phyloP scores from a whole-genome alignment of 2,113 vertebrate genomes.

The Panthera uncia region DNA sequence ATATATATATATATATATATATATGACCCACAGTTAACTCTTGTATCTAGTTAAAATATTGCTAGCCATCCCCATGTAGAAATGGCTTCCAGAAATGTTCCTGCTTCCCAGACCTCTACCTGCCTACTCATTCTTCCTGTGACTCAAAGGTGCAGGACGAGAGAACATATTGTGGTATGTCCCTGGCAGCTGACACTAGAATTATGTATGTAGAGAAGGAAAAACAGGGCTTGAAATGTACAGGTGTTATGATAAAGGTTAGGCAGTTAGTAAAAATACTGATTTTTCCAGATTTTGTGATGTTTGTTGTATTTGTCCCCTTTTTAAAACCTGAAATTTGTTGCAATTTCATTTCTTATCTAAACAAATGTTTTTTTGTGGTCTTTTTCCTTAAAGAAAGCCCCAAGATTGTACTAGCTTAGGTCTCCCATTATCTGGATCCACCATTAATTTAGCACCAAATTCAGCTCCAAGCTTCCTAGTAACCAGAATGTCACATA shows the following conservation, averaged over 20 bases:
- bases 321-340: conserved; percentile 24
- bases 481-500: neutral
- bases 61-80: neutral
- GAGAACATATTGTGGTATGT: neutral
- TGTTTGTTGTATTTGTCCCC: neutral
- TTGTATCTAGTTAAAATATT: neutral
- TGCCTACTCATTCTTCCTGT: neutral
- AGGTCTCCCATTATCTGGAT: neutral
- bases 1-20: rapidly evolving
- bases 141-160: neutral
- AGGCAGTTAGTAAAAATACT: neutral
- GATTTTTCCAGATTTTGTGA: neutral
- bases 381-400: conserved; percentile 13
- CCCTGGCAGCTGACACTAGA: neutral
- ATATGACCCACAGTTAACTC: neutral
- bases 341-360: neutral
- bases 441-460: neutral
- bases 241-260: neutral
- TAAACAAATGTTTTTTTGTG: neutral
- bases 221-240: neutral
- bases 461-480: conserved; percentile 1
- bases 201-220: neutral
- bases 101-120: neutral
- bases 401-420: neutral
- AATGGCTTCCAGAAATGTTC: neutral